Conservation (phyloP, 53 echinoderm and acorn worm genomes). For the Zoroaster sp. region DNA sequence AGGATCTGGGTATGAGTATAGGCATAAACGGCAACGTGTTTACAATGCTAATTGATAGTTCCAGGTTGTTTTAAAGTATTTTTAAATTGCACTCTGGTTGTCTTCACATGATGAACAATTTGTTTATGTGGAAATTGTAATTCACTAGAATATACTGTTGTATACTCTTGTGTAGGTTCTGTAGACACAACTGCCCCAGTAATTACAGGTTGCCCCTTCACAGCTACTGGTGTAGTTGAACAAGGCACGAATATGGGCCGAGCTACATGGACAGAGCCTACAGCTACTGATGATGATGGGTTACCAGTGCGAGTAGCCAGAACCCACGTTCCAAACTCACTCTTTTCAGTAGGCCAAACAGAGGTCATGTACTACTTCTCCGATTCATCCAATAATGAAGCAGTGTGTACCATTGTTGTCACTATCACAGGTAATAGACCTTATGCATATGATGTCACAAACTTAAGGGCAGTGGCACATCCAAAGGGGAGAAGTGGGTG, state of each 20-base stretch:
- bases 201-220: constrained; percentile 56
- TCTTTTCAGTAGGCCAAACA: constrained; percentile 3
- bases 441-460: no score
- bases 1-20: no score
- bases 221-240: neutral
- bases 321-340: neutral
- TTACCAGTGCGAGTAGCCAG: neutral
- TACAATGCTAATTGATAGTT: no score
- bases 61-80: no score
- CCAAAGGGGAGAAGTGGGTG: no score
- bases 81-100: no score
- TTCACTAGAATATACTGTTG: no score
- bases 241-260: constrained; percentile 20
- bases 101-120: no score
- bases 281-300: constrained; percentile 41
- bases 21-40: no score
- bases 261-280: constrained; percentile 60
- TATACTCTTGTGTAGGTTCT: no score
- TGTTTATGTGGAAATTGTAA: no score
- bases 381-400: constrained; percentile 13
- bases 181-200: constrained; percentile 34
- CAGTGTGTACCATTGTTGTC: neutral
- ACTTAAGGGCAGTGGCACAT: no score
- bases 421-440: neutral
- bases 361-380: constrained; percentile 17